Evolutionary conservation across 2,797 vertebrate species (phyloP).

Genomic region (Pangasius krempfi): DNA sequence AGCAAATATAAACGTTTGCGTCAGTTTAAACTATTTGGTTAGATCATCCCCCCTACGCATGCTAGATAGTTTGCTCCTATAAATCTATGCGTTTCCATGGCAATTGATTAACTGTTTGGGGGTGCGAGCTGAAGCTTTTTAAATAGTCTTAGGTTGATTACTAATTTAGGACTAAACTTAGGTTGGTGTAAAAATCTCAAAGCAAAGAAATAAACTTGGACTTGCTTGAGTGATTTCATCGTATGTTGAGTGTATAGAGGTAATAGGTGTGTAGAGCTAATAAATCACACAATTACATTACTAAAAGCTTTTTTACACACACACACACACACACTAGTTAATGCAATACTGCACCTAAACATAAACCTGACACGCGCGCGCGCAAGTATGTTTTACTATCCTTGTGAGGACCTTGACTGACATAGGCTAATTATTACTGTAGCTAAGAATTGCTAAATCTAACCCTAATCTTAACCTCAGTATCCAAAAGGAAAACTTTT

Average conservation of each 20-base stretch:
- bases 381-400: not conserved
- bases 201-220: not conserved
- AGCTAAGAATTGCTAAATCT: not conserved
- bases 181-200: too few relatives aligned
- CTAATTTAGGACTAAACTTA: not conserved
- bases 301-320: too few relatives aligned
- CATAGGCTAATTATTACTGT: not conserved
- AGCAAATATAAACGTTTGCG: not conserved
- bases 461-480: not conserved
- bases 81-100: conserved; percentile 66
- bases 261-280: not conserved
- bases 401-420: not conserved
- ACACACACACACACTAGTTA: not conserved
- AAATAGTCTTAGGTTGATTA: not conserved
- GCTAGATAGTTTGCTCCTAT: conserved; percentile 47
- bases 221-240: not conserved
- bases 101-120: conserved; percentile 67
- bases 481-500: not conserved
- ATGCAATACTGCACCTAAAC: not conserved
- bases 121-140: not conserved
- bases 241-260: not conserved
- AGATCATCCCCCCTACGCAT: conserved; percentile 34
- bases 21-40: not conserved
- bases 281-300: not conserved
- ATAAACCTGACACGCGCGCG: not conserved